Evolutionary conservation across 2,888 invertebrate genomes (phyloP).

Genomic region (Drosophila picticornis): DNA sequence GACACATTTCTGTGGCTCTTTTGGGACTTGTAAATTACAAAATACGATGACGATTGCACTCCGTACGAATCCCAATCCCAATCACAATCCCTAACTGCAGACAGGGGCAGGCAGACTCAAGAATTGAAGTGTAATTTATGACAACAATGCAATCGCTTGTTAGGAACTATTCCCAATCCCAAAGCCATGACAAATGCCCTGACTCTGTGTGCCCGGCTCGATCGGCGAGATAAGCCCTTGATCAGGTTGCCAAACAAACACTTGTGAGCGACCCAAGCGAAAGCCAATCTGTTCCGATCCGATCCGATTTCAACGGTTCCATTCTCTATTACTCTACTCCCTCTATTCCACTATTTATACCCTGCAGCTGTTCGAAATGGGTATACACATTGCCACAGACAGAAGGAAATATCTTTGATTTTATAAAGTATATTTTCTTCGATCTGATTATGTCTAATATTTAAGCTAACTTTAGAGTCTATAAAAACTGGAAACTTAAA

Average conservation of each 20-base stretch:
- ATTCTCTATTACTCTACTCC: not conserved
- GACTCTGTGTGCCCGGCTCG: conserved; percentile 45
- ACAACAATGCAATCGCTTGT: conserved; percentile 67
- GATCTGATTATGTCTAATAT: not conserved
- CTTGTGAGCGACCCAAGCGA: conserved; percentile 43
- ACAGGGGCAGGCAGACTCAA: conserved; percentile 34
- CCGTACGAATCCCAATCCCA: conserved; percentile 14
- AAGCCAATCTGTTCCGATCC: conserved; percentile 3
- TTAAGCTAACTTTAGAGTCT: not conserved
- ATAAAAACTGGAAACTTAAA: not conserved
- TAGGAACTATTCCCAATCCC: conserved; percentile 41
- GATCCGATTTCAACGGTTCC: not conserved
- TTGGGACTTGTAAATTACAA: conserved; percentile 65
- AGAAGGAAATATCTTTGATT: not conserved
- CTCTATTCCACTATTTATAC: not conserved
- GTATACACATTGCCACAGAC: not conserved
- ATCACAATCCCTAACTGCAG: conserved; percentile 8
- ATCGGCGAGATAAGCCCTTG: conserved; percentile 78
- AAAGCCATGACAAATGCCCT: conserved; percentile 69
- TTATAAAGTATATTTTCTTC: not conserved
- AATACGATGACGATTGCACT: conserved; percentile 60
- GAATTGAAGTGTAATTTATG: conserved; percentile 80
- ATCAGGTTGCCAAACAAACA: conserved; percentile 76
- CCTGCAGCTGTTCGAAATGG: not conserved
- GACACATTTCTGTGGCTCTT: conserved; percentile 59